Percentiles rank a stretch among this genome's conserved stretches.
Conservation (phyloP, 1,140 invertebrate genomes). For the Drosophila ohnishii region DNA sequence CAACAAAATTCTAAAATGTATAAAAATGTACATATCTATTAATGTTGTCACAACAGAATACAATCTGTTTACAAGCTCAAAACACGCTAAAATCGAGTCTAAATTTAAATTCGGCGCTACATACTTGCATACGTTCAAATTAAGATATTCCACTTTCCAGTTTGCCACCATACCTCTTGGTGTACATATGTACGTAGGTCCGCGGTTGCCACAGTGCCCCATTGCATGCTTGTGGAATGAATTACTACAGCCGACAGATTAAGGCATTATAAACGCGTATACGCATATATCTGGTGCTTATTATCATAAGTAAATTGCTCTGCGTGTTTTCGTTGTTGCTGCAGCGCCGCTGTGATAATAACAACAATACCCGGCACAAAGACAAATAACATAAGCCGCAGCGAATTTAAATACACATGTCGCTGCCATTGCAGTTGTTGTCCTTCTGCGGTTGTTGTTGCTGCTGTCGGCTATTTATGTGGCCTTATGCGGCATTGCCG, state of each 20-base stretch:
- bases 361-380: constrained; percentile 56
- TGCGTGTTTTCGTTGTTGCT: constrained; percentile 21
- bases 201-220: neutral
- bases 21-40: too few relatives aligned
- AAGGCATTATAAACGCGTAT: constrained; percentile 28
- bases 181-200: neutral
- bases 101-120: neutral
- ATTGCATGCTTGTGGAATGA: neutral
- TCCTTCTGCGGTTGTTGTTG: constrained; percentile 28
- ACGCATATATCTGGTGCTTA: constrained; percentile 29
- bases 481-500: constrained; percentile 74
- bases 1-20: too few relatives aligned
- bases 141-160: neutral
- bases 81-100: neutral
- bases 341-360: constrained; percentile 51
- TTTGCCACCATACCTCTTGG: neutral
- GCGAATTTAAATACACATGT: constrained; percentile 79
- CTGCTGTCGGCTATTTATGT: constrained; percentile 72
- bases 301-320: constrained; percentile 49
- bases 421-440: constrained; percentile 67
- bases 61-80: neutral
- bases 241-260: constrained; percentile 30
- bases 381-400: constrained; percentile 76
- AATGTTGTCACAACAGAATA: neutral
- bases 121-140: neutral